These are phyloP conservation scores for Dendroctonus ponderosae DNA, from an alignment of 1,140 invertebrate species.

Conservation along the genomic window DNA sequence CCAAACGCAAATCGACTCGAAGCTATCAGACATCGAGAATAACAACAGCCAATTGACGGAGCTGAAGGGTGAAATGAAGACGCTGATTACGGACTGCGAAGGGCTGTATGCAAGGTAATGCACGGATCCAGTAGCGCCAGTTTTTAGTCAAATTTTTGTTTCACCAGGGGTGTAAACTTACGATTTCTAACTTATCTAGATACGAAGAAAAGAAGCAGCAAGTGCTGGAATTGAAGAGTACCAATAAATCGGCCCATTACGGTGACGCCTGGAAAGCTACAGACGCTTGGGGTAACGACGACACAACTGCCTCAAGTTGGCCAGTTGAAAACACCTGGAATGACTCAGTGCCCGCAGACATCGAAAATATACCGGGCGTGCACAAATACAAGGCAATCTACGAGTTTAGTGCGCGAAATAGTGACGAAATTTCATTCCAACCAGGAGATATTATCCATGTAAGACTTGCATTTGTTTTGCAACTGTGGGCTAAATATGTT, in stretches of 20 bases:
- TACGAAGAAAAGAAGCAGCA: conserved; percentile 52
- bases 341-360: conserved; percentile 40
- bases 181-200: conserved; percentile 46
- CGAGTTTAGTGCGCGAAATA: conserved; percentile 88
- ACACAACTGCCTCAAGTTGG: conserved; percentile 50
- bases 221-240: conserved; percentile 58
- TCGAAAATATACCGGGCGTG: conserved; percentile 53
- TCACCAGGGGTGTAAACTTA: background rate
- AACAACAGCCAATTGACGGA: conserved; percentile 76
- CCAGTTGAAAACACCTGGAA: conserved; percentile 53
- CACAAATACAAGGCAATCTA: conserved; percentile 87
- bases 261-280: conserved; percentile 45
- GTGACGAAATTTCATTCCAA: conserved; percentile 91
- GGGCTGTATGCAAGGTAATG: conserved; percentile 53
- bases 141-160: conserved; percentile 8
- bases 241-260: conserved; percentile 49
- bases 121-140: conserved; percentile 21
- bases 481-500: too few relatives aligned
- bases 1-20: conserved; percentile 66
- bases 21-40: conserved; percentile 79
- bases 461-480: conserved; percentile 39
- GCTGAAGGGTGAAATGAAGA: conserved; percentile 57
- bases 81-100: conserved; percentile 59
- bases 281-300: conserved; percentile 49
- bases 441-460: conserved; percentile 92